Evolutionary conservation across 2,113 vertebrate species (phyloP), one percentile per base, ranked within the genome.

Genomic region (Agelaius tricolor): DNA sequence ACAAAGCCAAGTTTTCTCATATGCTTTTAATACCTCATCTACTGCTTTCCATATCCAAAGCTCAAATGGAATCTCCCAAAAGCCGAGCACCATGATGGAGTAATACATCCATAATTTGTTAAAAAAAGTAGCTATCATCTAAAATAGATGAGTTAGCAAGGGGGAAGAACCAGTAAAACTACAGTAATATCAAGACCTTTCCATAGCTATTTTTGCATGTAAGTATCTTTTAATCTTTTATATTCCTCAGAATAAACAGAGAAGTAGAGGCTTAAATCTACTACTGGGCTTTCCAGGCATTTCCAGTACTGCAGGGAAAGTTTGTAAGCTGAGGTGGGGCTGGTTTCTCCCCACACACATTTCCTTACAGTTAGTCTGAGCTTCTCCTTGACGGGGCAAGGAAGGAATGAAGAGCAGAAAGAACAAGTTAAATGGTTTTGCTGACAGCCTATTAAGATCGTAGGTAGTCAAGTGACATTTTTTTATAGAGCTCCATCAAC

Each of bases 51-150:
- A 62, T 55, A 55, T 18, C 14, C 88, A 82, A 96, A 92, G 31
- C 52, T 95, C 84, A 95, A 67, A 92, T 31, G 59, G 35, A 93
- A 43, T n/a, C 65, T 88, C 58, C 17, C 87, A 69, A 89, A 89
- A 96, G 33, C 30, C 12, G 55, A 91, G 63, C 17, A 77, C 24
- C 68, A 84, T 55, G 55, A 92, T 59, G 72, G 27, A 54, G 44
- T n/a, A 89, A 93, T 44, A 80, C 8, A 55, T 59, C 63, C 44
- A 68, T 47, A 94, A 85, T 69, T 80, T 80, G 17, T 84, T 88
- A 55, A 87, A 65, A 51, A 87, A 91, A 82, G 66, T 46, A 76
- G 31, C 18, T 24, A 54, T 35, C 49, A 73, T 20, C 49, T 47
- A 68, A 89, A 91, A 30, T 0, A 88, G 65, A 57, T 67, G 47